Conservation (phyloP, 2,797 vertebrate genomes). For the Erpetoichthys calabaricus region DNA sequence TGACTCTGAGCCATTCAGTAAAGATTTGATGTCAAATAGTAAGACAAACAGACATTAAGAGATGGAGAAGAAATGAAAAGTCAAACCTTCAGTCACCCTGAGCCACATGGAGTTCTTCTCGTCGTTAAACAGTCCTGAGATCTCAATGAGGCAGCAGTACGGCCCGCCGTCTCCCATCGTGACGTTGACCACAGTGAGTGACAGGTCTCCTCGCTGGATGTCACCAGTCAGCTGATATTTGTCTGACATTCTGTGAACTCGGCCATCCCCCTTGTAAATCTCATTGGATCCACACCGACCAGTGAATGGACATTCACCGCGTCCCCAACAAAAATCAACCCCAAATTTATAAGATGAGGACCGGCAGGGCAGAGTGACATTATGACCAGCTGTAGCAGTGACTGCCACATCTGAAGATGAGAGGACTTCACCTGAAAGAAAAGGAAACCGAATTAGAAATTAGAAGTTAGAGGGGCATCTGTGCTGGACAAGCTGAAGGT, state of each 20-base stretch:
- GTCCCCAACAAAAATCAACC: slow-evolving; percentile 62
- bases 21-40: no score
- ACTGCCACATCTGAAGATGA: not conserved
- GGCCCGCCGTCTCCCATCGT: slow-evolving; percentile 42
- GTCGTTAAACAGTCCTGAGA: slow-evolving; percentile 58
- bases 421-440: no score
- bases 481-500: no score
- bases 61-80: no score
- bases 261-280: slow-evolving; percentile 31
- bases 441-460: no score
- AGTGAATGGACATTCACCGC: slow-evolving; percentile 29
- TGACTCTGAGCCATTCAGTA: no score
- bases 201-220: slow-evolving; percentile 36
- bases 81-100: slow-evolving; percentile 47
- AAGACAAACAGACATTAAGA: no score
- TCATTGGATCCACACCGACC: slow-evolving; percentile 40
- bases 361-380: slow-evolving; percentile 41
- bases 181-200: slow-evolving; percentile 50
- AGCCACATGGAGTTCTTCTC: slow-evolving; percentile 26
- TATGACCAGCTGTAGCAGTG: slow-evolving; percentile 35
- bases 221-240: slow-evolving; percentile 48
- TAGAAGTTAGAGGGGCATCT: no score
- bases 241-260: slow-evolving; percentile 24
- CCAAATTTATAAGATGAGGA: slow-evolving; percentile 30
- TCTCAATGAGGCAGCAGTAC: slow-evolving; percentile 67